Evolutionary conservation across 2,113 vertebrate genomes (phyloP).

Genomic region (Ceyx margarethae): DNA sequence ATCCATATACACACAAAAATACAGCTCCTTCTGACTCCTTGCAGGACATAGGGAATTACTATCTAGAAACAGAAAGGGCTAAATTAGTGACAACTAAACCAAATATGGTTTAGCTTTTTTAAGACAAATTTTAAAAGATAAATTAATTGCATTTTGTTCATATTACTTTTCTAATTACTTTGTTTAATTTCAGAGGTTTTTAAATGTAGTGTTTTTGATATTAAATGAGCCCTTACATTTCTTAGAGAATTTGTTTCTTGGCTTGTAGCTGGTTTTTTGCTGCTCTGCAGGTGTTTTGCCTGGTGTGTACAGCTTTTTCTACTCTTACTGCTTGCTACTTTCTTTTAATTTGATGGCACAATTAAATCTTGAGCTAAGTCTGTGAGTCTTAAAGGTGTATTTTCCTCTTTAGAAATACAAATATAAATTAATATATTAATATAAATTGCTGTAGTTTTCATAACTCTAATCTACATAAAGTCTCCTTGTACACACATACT

Average conservation of each 20-base stretch:
- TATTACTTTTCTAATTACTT: neutral
- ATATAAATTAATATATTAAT: neutral
- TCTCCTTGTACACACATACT: slow-evolving; percentile 7
- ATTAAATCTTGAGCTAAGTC: slow-evolving; percentile 31
- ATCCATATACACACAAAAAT: slow-evolving; percentile 47
- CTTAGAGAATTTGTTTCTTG: slow-evolving; percentile 65
- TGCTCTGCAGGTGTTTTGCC: slow-evolving; percentile 24
- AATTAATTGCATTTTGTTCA: neutral
- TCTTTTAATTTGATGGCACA: neutral
- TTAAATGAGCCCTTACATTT: slow-evolving; percentile 67
- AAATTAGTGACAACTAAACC: neutral
- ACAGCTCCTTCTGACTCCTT: slow-evolving; percentile 15
- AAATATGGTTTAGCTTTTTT: neutral
- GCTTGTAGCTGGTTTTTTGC: slow-evolving; percentile 38
- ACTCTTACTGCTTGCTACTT: neutral
- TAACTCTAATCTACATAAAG: neutral
- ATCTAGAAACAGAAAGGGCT: slow-evolving; percentile 71
- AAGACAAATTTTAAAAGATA: neutral
- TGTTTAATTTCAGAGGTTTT: neutral
- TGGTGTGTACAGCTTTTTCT: slow-evolving; percentile 25
- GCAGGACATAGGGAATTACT: slow-evolving; percentile 16
- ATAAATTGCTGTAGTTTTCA: neutral
- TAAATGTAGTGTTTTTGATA: neutral
- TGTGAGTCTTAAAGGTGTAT: neutral
- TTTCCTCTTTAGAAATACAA: neutral